Conservation (phyloP, 2,888 invertebrate genomes). For the Patella caerulea region DNA sequence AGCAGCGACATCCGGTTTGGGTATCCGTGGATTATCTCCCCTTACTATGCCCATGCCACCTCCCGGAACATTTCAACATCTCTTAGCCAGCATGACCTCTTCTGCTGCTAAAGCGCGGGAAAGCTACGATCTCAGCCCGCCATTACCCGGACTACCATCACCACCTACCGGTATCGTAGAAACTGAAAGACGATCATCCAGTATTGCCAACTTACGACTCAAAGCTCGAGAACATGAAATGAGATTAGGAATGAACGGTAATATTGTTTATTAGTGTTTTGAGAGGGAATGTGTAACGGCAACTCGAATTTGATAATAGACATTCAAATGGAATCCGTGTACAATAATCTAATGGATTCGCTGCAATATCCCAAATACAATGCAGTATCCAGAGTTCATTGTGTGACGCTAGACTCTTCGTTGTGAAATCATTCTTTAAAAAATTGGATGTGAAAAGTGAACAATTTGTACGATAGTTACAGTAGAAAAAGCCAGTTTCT, state of each 20-base stretch:
- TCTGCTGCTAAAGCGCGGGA: slow-evolving; percentile 46
- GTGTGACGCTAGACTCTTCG: too few species aligned
- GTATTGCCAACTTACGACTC: slow-evolving; percentile 57
- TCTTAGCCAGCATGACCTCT: slow-evolving; percentile 61
- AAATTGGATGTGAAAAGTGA: too few species aligned
- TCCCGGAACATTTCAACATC: slow-evolving; percentile 60
- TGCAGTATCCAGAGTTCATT: too few species aligned
- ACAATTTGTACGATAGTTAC: too few species aligned
- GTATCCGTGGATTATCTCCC: slow-evolving; percentile 31
- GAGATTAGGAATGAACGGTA: slow-evolving; percentile 40
- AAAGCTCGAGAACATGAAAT: slow-evolving; percentile 60
- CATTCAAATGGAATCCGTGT: background rate
- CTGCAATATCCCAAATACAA: too few species aligned
- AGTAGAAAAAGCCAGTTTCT: too few species aligned
- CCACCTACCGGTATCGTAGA: slow-evolving; percentile 26
- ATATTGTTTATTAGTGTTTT: slow-evolving; percentile 28
- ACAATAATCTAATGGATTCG: background rate
- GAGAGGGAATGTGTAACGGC: background rate
- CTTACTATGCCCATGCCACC: slow-evolving; percentile 45
- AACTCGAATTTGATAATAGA: background rate
- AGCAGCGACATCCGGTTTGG: slow-evolving; percentile 29
- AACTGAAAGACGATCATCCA: slow-evolving; percentile 47
- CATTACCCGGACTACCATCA: slow-evolving; percentile 17
- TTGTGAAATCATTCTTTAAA: too few species aligned
- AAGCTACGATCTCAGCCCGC: slow-evolving; percentile 18